These are phyloP conservation scores for Syngnathoides biaculeatus DNA, from an alignment of 2,113 vertebrate species.

Conservation along the genomic window DNA sequence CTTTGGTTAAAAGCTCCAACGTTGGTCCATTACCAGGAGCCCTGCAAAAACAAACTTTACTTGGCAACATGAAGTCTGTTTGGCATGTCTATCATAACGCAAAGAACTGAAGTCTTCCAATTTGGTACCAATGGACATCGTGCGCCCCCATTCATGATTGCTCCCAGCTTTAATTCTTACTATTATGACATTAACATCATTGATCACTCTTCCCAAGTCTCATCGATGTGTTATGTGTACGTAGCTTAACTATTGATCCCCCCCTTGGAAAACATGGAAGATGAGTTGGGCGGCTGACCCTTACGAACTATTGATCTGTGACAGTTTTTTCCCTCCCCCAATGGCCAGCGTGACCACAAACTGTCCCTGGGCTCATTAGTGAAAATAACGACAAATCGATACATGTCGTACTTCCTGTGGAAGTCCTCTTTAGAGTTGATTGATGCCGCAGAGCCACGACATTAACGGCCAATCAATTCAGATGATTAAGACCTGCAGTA, in stretches of 20 bases:
- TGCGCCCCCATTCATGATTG: no score
- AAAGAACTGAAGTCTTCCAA: background rate
- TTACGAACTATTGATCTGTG: background rate
- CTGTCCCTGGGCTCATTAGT: slow-evolving; percentile 1
- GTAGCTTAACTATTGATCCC: background rate
- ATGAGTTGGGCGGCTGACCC: background rate
- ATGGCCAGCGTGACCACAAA: background rate
- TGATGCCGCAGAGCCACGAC: background rate
- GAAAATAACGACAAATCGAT: slow-evolving; percentile 10
- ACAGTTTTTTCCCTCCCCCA: background rate
- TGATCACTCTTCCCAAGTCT: background rate
- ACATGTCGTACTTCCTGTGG: background rate
- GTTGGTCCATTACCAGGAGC: no score
- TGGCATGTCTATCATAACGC: no score
- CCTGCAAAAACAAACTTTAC: no score
- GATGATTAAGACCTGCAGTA: background rate
- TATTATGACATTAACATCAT: background rate
- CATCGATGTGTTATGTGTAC: background rate
- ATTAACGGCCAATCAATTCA: slow-evolving; percentile 2
- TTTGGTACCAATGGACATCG: background rate
- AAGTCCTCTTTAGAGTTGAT: slow-evolving; percentile 6
- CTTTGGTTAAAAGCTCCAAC: no score
- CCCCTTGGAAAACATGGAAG: background rate
- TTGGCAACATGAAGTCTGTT: no score
- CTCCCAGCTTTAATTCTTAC: background rate